Base-by-base conservation (phyloP, 2,113 vertebrate species). In the Neogobius melanostomus region DNA sequence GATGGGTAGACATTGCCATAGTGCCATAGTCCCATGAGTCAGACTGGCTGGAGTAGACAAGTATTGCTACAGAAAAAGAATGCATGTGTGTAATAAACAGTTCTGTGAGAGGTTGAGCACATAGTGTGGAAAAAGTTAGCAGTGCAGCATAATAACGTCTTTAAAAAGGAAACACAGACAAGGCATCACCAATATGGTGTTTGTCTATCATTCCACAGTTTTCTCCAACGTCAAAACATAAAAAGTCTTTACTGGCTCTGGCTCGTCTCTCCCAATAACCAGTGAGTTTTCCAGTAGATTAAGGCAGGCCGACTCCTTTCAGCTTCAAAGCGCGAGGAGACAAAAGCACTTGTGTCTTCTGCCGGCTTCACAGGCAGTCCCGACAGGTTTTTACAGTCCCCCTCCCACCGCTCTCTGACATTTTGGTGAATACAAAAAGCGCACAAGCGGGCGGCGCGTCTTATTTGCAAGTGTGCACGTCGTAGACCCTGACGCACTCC, bases 391-490 rank as follows among this genome's bases (percentile, higher is more conserved):
- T 74, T n/a, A 63, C 16, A 63, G 67, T 74, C 74, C 78, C 73
- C 80, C 79, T 51, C 78, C 73, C 7, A 42, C 16, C 80, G 49
- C 72, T 75, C 63, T 69, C 67, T 36, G 59, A 42, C 11, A 66
- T 80, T 83, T 82, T 77, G 76, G 66, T 71, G 68, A 74, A 21
- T 64, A 64, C 17, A 52, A 71, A 75, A 36, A 36, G 28, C 28
- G 69, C 21, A 64, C 1, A 0, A 63, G 59, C 51, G 53, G 21
- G 54, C 51, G 36, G 16, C 5, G 16, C 71, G 92, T 56, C 53
- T 56, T 92, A 99, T 91, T 99, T 99, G 95, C 98, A 99, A 77
- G 98, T 99, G 89, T 99, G 98, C 66, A 99, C 97, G 0, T 99
- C 97, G 0, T 99, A 99, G 85, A 98, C 92, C 0, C 95, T 93